phyloP scores from a whole-genome alignment of 2,888 invertebrate species.

The Tryphoninae sp. region DNA sequence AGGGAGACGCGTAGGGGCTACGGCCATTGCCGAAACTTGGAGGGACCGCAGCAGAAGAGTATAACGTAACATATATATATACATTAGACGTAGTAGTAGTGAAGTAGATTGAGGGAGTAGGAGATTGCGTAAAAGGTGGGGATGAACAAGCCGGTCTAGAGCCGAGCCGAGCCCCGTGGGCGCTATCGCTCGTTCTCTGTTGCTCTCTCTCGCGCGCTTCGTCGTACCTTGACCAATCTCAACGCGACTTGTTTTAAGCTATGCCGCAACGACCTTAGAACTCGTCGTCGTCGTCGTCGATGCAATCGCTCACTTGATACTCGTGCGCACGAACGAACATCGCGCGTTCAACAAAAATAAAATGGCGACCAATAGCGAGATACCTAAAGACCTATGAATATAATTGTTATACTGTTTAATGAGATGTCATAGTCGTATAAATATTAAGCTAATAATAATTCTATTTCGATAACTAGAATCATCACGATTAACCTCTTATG shows the following conservation, averaged over 20 bases:
- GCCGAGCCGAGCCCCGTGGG: constrained; percentile 50
- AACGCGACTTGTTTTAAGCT: constrained; percentile 80
- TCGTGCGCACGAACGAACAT: constrained; percentile 13
- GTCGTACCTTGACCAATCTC: constrained; percentile 81
- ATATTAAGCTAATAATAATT: neutral
- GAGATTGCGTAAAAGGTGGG: constrained; percentile 60
- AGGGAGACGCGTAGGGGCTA: neutral
- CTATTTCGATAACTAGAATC: neutral
- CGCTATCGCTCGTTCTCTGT: constrained; percentile 12
- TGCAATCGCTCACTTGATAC: constrained; percentile 47
- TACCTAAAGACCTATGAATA: neutral
- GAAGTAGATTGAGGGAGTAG: constrained; percentile 36
- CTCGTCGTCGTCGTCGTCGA: constrained; percentile 70
- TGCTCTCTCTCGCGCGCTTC: constrained; percentile 46
- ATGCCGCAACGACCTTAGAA: constrained; percentile 78
- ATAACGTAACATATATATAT: neutral
- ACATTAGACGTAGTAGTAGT: neutral
- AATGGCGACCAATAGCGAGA: constrained; percentile 46
- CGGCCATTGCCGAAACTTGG: constrained; percentile 3
- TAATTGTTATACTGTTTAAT: neutral
- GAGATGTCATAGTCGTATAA: neutral
- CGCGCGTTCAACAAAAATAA: constrained; percentile 23
- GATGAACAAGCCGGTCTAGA: constrained; percentile 72
- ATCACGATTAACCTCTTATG: neutral
- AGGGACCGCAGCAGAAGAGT: neutral